Base-by-base conservation (phyloP, 2,888 invertebrate genomes). In the Aplocera efformata region DNA sequence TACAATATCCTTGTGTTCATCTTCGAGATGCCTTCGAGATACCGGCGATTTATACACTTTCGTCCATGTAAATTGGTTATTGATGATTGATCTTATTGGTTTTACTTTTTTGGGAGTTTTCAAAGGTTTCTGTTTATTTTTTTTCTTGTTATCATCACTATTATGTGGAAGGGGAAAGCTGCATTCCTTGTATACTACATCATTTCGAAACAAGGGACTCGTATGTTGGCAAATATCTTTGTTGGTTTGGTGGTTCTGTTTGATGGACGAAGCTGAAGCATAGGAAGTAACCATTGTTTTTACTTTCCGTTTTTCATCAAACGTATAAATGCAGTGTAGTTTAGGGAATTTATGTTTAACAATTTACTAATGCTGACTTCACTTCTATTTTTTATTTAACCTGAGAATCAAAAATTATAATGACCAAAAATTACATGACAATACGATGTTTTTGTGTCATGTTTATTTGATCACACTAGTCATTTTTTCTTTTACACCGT, bases 131-230 rank as follows among this genome's bases (percentile, higher is more conserved):
- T 40, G 48, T 44, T 29, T 13, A 22, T 28, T 40, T 34, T 6
- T 39, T 43, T 33, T 39, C 34, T 41, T 40, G 1, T 22, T 9
- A 23, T 17, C 9, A 25, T 43, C 34, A 37, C 50, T 53, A 5
- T 52, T 50, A 24, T 29, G 8, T 10, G 57, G 37, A 33, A 48
- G 32, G 32, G 58, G 51, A 50, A 66, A 75, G 49, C 72, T 72
- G 48, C 83, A 85, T 9, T 74, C 70, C 58, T 69, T 79, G 50
- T 83, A 84, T 26, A 82, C 55, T 28, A 59, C 61, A 42, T 63
- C 53, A 32, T 60, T 63, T 23, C 67, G 63, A 51, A 68, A 72
- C 10, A 59, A 23, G 9, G 63, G 56, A 46, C 62, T 68, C 10
- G 13, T 17, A 17, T 2, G 13, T 3, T 56, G 32, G 6, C 56